Base-by-base conservation (phyloP, 2,797 vertebrate genomes). In the Thalassophryne amazonica region DNA sequence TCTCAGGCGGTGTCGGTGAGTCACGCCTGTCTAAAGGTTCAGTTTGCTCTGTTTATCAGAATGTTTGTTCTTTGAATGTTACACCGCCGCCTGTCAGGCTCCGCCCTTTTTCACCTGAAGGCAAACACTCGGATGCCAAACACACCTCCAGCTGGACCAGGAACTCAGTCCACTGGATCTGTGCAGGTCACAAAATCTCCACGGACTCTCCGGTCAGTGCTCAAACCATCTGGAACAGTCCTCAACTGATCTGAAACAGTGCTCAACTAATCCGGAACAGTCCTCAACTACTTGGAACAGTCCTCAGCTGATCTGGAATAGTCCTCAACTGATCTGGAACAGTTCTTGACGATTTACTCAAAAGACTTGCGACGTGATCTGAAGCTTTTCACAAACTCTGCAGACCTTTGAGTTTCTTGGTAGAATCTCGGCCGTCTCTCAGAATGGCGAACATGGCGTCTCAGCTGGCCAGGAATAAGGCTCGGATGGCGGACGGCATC, bases 401-500 rank as follows among this genome's bases (percentile, higher is more conserved):
- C 11, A 35, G 17, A 19, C 33, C n/a, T n/a, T n/a, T n/a, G n/a
- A n/a, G n/a, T n/a, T n/a, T n/a, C n/a, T n/a, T n/a, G 2, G 3
- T 0, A 4, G 24, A n/a, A 6, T 16, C 9, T 27, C 5, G 1
- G 0, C 1, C 32, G 20, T 37, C 22, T 7, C 8, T 30, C 43
- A 48, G 6, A 20, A 89, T 88, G 87, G 62, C 80, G 0, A 80
- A 16, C 24, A 31, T 53, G 29, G 84, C 40, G 35, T 85, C 47
- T 64, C 86, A 57, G 63, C 69, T 53, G 70, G 80, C 46, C 50
- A 60, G 10, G 14, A 70, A 71, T 59, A 76, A 78, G 28, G 88
- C 80, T 10, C 77, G 78, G 1, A 84, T 83, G 0, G 89, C 87
- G 0, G 76, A 89, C 0, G 91, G 91, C 0, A 0, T 86, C 1